Evolutionary conservation across 2,888 invertebrate genomes (phyloP), one percentile per base, ranked within the genome.

Genomic region (Tridacna crocea): DNA sequence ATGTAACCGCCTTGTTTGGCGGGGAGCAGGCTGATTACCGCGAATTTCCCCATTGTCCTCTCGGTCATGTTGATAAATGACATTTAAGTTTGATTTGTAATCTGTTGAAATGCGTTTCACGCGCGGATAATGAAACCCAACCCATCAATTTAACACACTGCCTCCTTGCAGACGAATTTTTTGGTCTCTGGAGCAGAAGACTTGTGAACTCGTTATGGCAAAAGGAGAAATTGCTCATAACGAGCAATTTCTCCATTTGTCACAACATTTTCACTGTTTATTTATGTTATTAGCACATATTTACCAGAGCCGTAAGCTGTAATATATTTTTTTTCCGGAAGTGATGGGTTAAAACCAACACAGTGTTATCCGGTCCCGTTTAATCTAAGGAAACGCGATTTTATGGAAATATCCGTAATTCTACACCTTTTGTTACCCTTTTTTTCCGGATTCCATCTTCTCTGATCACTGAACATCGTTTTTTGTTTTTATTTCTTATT

Each of bases 11-110:
- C 51, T 47, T 70, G 61, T 24, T 22, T 22, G 22, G 22, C 46
- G 17, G 15, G n/a, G 36, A 15, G 61, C 61, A n/a, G 47, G 47
- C 76, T 55, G 83, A 83, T 83, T 83, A 80, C 77, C 74, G 78
- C 58, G 79, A 84, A 77, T 81, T 84, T 65, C 72, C 81, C 76
- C 66, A 75, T 84, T 84, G 84, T 84, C 48, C 72, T 19, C 63
- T 46, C 19, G 61, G 84, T 48, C 81, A 81, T 17, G 13, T 47
- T 82, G 85, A 82, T 80, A 77, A 82, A 82, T 80, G 77, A 55
- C 75, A 55, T 66, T 77, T 61, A 79, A 77, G 77, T 75, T 77
- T 80, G 68, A 75, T 75, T 77, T 77, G 68, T 74, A 74, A 74
- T 74, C 74, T 74, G 61, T 60, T 61, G 74, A 74, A 76, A 22